A percentile compares a stretch with the other conserved stretches of the same genome.
Conservation (phyloP, 2,888 invertebrate genomes). For the Hyposoter didymator region DNA sequence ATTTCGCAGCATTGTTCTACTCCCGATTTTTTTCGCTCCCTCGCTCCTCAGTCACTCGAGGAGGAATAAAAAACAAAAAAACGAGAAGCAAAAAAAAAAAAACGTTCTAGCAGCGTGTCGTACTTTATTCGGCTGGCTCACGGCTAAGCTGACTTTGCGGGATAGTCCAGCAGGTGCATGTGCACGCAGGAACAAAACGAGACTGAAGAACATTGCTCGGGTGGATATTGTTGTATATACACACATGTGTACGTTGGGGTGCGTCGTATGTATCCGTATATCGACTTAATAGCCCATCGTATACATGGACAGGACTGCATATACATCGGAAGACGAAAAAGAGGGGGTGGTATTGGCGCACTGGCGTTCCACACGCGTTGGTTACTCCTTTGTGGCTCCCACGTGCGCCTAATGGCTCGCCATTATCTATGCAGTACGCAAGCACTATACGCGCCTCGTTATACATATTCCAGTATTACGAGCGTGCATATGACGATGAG, state of each 20-base stretch:
- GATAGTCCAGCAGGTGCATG: constrained; percentile 55
- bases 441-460: constrained; percentile 58
- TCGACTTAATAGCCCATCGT: no score
- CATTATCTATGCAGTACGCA: constrained; percentile 65
- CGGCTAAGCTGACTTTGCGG: constrained; percentile 31
- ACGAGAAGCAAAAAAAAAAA: neutral
- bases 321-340: constrained; percentile 16
- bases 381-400: constrained; percentile 74
- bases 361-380: constrained; percentile 48
- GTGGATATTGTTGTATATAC: neutral
- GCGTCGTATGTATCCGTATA: neutral
- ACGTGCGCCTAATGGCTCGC: constrained; percentile 79
- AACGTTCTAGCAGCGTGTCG: constrained; percentile 28
- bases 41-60: constrained; percentile 41
- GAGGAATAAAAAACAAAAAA: constrained; percentile 5
- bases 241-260: neutral
- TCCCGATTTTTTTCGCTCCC: constrained; percentile 59
- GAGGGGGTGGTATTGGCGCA: constrained; percentile 26
- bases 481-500: constrained; percentile 31
- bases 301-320: constrained; percentile 1
- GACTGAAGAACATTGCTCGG: constrained; percentile 8
- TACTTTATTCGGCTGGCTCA: constrained; percentile 55
- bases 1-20: constrained; percentile 51
- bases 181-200: constrained; percentile 57
- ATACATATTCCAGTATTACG: constrained; percentile 55